A percentile compares a stretch with the other conserved stretches of the same genome.
These are phyloP conservation scores for Scaeva pyrastri DNA, from an alignment of 2,888 invertebrate genomes.

Conservation along the genomic window DNA sequence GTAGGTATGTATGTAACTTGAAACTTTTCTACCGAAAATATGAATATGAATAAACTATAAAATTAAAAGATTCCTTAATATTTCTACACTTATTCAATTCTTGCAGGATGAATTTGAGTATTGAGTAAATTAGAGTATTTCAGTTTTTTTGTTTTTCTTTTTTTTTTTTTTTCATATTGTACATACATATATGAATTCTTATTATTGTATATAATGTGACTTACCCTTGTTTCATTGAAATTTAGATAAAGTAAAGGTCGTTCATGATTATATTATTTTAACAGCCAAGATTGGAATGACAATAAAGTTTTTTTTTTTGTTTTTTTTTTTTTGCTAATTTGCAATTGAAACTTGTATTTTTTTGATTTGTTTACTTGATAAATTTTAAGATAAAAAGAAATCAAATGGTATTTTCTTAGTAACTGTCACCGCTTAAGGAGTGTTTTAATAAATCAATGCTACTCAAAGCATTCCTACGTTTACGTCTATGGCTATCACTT, in stretches of 20 bases:
- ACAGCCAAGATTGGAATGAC: conserved; percentile 37
- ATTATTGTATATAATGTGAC: conserved; percentile 1
- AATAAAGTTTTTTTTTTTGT: conserved; percentile 27
- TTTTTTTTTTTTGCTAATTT: neutral
- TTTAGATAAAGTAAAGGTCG: conserved; percentile 2
- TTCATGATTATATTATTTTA: conserved; percentile 17
- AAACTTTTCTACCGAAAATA: neutral
- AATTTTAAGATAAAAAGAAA: conserved; percentile 4
- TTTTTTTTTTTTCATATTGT: too few relatives aligned
- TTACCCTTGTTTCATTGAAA: conserved; percentile 10
- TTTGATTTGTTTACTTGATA: neutral
- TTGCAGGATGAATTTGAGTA: too few relatives aligned
- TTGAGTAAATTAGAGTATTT: neutral
- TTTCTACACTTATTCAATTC: too few relatives aligned
- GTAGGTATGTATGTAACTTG: neutral
- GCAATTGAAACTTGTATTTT: neutral
- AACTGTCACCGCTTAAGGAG: conserved; percentile 24
- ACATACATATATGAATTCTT: neutral
- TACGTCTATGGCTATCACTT: conserved; percentile 11
- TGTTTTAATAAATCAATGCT: conserved; percentile 36
- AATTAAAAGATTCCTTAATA: too few relatives aligned
- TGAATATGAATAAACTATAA: too few relatives aligned
- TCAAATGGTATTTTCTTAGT: conserved; percentile 3
- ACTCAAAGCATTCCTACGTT: neutral
- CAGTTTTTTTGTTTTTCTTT: neutral